Evolutionary conservation across 1,140 invertebrate species (phyloP), one percentile per base, ranked within the genome.

Genomic region (Tetragnatha versicolor): DNA sequence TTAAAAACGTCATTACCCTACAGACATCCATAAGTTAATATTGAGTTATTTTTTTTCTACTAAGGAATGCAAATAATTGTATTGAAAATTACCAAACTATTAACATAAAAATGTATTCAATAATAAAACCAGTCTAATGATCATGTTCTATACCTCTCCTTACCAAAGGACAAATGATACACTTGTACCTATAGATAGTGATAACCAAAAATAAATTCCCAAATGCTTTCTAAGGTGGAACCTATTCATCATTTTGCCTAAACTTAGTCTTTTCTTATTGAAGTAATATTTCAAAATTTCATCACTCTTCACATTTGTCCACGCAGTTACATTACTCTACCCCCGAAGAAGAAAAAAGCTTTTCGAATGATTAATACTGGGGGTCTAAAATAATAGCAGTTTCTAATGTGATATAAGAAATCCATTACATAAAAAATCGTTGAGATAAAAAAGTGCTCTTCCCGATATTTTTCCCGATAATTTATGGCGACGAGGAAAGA

Each of bases 261-360:
- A 75, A 61, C 42, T 45, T 63, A 33, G 58, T 35, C 53, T 75
- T 75, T 75, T 75, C 68, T 49, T 75, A 75, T 75, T 75, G 70
- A 53, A 33, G 58, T 42, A 75, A 75, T 75, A 75, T 75, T 75
- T 75, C 70, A 75, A 75, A 75, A 75, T 60, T 39, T 63, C 70
- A 63, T 75, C 70, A 75, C 42, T 63, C 42, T 35, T 61, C 53
- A 75, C 55, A 55, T 75, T 61, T 63, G 58, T 75, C 33, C 29
- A 42, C 29, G 27, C 17, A 63, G 60, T 20, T 42, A 42, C 60
- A 63, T 39, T 63, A 39, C 37, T 3, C 35, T 42, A 39, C 20
- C 20, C 0, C 7, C n/a, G 17, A n/a, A 25, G 6, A 33, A 39
- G 27, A 72, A 70, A 72, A 72, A 72, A 14, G 3, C 4, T 6